Conservation (phyloP, 2,113 vertebrate genomes). For the Colistium nudipinnis region DNA sequence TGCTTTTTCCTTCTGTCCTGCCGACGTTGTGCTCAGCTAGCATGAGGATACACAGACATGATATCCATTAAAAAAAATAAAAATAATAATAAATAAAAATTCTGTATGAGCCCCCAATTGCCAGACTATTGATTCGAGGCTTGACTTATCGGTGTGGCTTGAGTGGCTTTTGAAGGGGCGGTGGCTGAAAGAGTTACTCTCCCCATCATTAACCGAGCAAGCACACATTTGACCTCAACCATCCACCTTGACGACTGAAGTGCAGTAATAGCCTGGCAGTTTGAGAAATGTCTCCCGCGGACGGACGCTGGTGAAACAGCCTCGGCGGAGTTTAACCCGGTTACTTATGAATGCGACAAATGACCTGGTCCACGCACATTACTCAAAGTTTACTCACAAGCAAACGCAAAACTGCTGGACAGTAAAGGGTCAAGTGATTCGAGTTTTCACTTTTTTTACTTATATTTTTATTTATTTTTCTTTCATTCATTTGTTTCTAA, state of each 20-base stretch:
- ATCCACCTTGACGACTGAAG: slow-evolving; percentile 27
- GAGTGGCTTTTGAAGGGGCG: slow-evolving; percentile 3
- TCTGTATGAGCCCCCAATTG: neutral
- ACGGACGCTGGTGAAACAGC: slow-evolving; percentile 43
- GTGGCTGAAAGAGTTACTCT: neutral
- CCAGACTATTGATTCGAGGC: slow-evolving; percentile 2
- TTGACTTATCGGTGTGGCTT: neutral
- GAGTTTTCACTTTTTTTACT: too few species aligned
- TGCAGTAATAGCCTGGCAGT: slow-evolving; percentile 8
- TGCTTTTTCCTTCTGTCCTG: too few species aligned
- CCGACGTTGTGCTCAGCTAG: too few species aligned
- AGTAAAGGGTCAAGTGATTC: slow-evolving; percentile 9
- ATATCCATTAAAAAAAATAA: too few species aligned
- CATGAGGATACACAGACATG: too few species aligned
- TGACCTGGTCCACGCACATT: too few species aligned
- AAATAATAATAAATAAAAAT: neutral
- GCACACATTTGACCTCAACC: slow-evolving; percentile 44
- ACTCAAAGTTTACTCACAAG: slow-evolving; percentile 21
- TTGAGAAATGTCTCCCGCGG: slow-evolving; percentile 39
- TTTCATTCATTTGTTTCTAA: neutral
- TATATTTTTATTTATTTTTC: too few species aligned
- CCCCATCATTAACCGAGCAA: slow-evolving; percentile 20
- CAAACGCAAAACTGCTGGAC: neutral
- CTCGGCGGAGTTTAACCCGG: slow-evolving; percentile 63
- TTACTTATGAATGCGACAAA: slow-evolving; percentile 69